These are phyloP conservation scores for Phrynocephalus vlangalii DNA, from an alignment of 2,797 vertebrate species.

Conservation along the genomic window DNA sequence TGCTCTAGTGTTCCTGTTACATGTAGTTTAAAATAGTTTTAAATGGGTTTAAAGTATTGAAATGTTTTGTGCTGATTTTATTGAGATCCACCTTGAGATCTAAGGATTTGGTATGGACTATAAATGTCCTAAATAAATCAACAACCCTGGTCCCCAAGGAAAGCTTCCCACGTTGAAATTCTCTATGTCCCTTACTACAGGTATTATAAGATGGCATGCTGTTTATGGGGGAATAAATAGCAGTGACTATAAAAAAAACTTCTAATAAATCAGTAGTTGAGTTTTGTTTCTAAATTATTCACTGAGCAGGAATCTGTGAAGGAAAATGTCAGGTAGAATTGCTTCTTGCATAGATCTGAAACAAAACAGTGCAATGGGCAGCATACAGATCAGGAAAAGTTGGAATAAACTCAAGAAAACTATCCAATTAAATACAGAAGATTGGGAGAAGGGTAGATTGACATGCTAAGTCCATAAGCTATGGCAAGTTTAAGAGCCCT, in stretches of 20 bases:
- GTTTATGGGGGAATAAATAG: background rate
- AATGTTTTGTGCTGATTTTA: too few species aligned
- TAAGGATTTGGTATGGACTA: too few species aligned
- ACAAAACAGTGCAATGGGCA: slow-evolving; percentile 1
- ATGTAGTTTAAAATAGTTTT: too few species aligned
- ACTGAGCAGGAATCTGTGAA: slow-evolving; percentile 23
- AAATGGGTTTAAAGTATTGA: too few species aligned
- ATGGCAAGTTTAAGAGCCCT: background rate
- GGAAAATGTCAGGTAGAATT: slow-evolving; percentile 27
- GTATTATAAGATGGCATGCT: background rate
- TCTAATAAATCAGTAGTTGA: background rate
- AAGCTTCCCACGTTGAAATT: background rate
- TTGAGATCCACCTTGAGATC: too few species aligned
- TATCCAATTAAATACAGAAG: slow-evolving; percentile 25
- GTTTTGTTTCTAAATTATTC: slow-evolving; percentile 20
- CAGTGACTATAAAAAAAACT: background rate
- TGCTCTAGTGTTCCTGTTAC: too few species aligned
- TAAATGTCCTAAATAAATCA: too few species aligned
- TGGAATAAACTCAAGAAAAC: slow-evolving; percentile 24
- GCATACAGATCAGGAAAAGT: slow-evolving; percentile 29
- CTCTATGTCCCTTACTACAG: background rate
- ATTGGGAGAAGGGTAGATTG: background rate
- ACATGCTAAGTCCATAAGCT: background rate
- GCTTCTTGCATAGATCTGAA: slow-evolving; percentile 9
- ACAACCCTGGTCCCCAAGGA: background rate